Evolutionary conservation across 1,140 invertebrate species (phyloP), one percentile per base, ranked within the genome.

Genomic region (Apis dorsata): DNA sequence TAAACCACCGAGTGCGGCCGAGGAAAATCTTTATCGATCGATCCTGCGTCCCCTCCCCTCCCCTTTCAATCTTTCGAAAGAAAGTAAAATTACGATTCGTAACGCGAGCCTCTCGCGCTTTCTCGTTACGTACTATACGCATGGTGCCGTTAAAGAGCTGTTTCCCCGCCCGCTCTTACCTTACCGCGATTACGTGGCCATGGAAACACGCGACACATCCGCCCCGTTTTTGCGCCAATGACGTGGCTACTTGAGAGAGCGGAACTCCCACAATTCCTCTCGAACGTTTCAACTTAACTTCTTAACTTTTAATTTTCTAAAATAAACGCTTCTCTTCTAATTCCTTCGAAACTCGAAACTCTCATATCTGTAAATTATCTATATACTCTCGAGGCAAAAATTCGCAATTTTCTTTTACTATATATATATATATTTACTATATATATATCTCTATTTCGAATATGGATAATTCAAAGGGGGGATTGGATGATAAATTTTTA

Each of bases 11-110:
- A 28, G 28, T 28, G 28, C 28, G 74, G 49, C 65, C 74, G 65
- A 77, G 57, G 80, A 82, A 24, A 82, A 44, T 82, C 80, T 74
- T 82, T 77, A 82, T 82, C 74, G 80, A 76, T 76, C 73, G 34
- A 68, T 82, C 73, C 76, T 76, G 69, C 75, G 59, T 68, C 69
- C 69, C 80, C 73, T 49, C 13, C 24, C 55, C 80, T 60, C 57
- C 34, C 34, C 51, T 24, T 10, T 11, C n/a, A 24, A 0, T 55
- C 34, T 28, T 74, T 10, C 57, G 59, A 8, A 13, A 21, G 57
- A 17, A 17, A 10, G 28, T n/a, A 53, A 57, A 49, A n/a, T 44
- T 44, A 21, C 2, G 21, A 2, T 2, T 19, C 21, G 11, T 7
- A 49, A 49, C 44, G 44, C 11, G 66, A 34, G n/a, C 24, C 24